Conservation (phyloP, 1,140 invertebrate genomes). For the Micrasema minimum region DNA sequence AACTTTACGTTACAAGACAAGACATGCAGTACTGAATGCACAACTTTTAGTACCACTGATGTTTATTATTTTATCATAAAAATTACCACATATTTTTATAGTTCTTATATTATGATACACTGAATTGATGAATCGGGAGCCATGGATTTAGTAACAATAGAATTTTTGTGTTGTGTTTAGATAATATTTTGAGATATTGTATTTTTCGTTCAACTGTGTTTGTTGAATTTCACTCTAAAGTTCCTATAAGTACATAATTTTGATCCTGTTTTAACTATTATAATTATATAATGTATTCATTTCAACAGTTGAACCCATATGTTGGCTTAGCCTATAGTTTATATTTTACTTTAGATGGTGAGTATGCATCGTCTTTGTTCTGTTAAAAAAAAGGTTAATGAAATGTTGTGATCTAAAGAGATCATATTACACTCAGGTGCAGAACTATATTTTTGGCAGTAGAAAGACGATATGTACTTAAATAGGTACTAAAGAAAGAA, state of each 20-base stretch:
- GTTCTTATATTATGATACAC: slow-evolving; percentile 28
- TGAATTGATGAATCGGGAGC: not conserved
- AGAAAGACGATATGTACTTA: no score
- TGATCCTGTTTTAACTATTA: not conserved
- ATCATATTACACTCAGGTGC: no score
- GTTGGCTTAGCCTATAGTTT: no score
- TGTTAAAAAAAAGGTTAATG: no score
- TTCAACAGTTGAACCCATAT: not conserved
- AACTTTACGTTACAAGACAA: slow-evolving; percentile 27
- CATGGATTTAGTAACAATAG: no score
- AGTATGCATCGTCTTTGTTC: no score
- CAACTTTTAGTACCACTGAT: slow-evolving; percentile 42
- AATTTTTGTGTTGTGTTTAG: not conserved
- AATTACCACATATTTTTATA: slow-evolving; percentile 43
- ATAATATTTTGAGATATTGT: not conserved
- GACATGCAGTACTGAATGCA: slow-evolving; percentile 43
- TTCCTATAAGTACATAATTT: slow-evolving; percentile 40
- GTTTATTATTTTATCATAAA: slow-evolving; percentile 31
- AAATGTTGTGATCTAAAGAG: no score
- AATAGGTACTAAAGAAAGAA: no score
- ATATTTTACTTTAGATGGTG: no score
- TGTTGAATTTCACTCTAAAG: slow-evolving; percentile 30
- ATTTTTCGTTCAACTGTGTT: not conserved
- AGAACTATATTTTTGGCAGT: no score
- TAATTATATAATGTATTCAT: not conserved